phyloP scores from a whole-genome alignment of 2,113 vertebrate genomes.

The Nanorana parkeri region DNA sequence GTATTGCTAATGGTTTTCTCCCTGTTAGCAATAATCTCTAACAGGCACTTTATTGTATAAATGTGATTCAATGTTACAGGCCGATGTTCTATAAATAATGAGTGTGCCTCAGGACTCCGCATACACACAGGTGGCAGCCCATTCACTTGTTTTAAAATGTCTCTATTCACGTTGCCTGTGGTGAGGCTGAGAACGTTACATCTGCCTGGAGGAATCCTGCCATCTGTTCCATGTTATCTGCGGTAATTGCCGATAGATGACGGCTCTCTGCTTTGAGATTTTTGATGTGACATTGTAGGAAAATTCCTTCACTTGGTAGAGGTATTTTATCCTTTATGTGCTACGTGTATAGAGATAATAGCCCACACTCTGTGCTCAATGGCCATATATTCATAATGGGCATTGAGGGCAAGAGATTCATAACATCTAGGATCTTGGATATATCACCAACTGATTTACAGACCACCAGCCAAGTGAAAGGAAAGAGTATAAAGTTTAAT shows the following conservation, averaged over 20 bases:
- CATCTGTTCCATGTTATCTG: conserved; percentile 18
- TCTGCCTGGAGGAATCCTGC: conserved; percentile 36
- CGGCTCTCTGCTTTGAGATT: background rate
- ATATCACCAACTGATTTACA: too few relatives aligned
- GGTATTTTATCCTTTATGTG: background rate
- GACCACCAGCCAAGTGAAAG: too few relatives aligned
- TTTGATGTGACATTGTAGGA: background rate
- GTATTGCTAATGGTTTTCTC: background rate
- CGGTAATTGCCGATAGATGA: conserved; percentile 17
- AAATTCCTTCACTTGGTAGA: background rate
- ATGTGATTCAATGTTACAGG: conserved; percentile 10
- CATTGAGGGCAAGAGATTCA: too few relatives aligned
- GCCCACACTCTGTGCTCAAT: too few relatives aligned
- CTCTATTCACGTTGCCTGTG: conserved; percentile 24
- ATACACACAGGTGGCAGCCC: conserved; percentile 27
- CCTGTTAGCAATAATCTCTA: background rate
- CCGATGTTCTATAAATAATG: conserved; percentile 46
- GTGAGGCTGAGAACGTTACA: conserved; percentile 35
- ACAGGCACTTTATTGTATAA: background rate
- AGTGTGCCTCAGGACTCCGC: conserved; percentile 4
- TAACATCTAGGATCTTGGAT: too few relatives aligned
- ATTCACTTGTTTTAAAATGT: conserved; percentile 15
- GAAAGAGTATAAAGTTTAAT: too few relatives aligned
- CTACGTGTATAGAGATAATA: too few relatives aligned
- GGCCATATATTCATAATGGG: too few relatives aligned